These are phyloP conservation scores for Steinernema carpocapsae DNA, from an alignment of 2,888 invertebrate species.

Conservation along the genomic window DNA sequence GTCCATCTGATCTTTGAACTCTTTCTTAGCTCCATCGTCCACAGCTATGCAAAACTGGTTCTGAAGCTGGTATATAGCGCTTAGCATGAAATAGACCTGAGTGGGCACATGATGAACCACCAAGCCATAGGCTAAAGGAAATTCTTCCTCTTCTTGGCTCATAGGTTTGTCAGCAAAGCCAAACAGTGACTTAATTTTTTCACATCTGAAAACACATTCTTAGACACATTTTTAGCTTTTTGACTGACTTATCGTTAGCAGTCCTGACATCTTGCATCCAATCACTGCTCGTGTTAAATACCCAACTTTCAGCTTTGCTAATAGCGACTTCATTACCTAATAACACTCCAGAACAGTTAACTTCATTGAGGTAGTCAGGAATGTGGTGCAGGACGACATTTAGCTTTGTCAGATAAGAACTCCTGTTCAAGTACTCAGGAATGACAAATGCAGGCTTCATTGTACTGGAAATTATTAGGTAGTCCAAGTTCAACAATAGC, in stretches of 20 bases:
- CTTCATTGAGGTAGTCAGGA: neutral
- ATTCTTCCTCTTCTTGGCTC: slow-evolving; percentile 41
- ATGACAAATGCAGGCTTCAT: neutral
- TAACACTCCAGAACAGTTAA: neutral
- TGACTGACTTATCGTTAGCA: neutral
- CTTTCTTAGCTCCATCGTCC: slow-evolving; percentile 46
- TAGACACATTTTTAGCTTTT: too few species aligned
- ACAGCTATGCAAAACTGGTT: slow-evolving; percentile 61
- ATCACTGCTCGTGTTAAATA: neutral
- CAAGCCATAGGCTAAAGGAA: slow-evolving; percentile 46
- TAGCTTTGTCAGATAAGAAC: neutral
- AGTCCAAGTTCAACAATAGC: neutral
- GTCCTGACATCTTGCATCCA: neutral
- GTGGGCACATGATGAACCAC: slow-evolving; percentile 38
- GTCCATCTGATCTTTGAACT: slow-evolving; percentile 48
- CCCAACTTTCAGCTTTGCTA: neutral
- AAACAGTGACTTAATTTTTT: slow-evolving; percentile 13
- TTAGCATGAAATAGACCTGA: slow-evolving; percentile 55
- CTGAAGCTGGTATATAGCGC: slow-evolving; percentile 62
- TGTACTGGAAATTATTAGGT: neutral
- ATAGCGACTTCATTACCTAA: neutral
- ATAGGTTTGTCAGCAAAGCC: slow-evolving; percentile 39
- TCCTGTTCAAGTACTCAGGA: neutral
- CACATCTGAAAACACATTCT: neutral
- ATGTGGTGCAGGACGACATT: neutral